Evolutionary conservation across 2,888 invertebrate species (phyloP).

Genomic region (Metellina segmentata): DNA sequence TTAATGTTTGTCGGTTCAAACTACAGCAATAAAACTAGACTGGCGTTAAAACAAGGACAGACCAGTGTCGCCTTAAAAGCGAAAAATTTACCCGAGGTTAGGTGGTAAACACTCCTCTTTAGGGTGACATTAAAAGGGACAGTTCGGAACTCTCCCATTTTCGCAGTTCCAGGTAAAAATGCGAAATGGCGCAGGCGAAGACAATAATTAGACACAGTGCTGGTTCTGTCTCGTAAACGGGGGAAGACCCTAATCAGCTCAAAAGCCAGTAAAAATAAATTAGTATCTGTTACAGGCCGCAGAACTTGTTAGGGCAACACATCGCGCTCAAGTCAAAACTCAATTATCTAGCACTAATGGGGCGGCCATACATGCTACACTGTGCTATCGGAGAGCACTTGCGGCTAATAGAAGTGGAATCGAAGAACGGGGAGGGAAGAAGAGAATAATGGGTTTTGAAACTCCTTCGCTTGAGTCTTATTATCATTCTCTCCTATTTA

Average conservation of each 20-base stretch:
- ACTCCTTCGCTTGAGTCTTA: constrained; percentile 29
- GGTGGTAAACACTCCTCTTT: too few species aligned
- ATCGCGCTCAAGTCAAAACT: constrained; percentile 58
- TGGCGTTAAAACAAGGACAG: too few species aligned
- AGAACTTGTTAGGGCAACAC: constrained; percentile 42
- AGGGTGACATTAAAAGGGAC: too few species aligned
- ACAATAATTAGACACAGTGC: background rate
- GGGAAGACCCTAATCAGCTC: constrained; percentile 29
- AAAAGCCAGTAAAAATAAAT: constrained; percentile 71
- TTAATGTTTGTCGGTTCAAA: too few species aligned
- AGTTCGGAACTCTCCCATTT: too few species aligned
- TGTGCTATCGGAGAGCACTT: background rate
- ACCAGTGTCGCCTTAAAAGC: too few species aligned
- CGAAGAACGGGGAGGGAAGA: constrained; percentile 1
- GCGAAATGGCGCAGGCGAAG: background rate
- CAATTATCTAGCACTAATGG: constrained; percentile 71
- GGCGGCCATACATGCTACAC: constrained; percentile 35
- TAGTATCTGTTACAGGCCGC: constrained; percentile 45
- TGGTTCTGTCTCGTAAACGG: background rate
- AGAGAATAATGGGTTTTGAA: constrained; percentile 49
- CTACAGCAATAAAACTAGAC: too few species aligned
- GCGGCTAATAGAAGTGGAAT: constrained; percentile 25
- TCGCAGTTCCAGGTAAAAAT: background rate
- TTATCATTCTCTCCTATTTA: constrained; percentile 6
- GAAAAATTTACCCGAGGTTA: too few species aligned